Evolutionary conservation across 2,113 vertebrate species (phyloP).

Genomic region (Hydrolagus affinis): DNA sequence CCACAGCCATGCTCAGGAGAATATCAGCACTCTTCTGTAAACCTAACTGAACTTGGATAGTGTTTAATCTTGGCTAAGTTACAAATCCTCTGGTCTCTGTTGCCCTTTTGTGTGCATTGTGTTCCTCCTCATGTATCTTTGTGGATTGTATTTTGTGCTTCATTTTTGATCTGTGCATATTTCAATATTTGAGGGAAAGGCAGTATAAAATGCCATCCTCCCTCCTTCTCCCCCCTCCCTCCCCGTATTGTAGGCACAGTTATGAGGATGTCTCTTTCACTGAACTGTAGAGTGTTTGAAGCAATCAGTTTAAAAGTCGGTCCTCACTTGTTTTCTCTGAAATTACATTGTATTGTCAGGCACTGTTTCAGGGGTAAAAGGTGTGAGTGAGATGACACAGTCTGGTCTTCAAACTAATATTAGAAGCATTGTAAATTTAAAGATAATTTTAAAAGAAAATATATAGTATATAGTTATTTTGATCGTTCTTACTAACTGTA

Average conservation of each 20-base stretch:
- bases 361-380: conserved; percentile 99
- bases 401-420: conserved; percentile 94
- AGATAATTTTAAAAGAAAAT: conserved; percentile 95
- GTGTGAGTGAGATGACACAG: conserved; percentile 95
- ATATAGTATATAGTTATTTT: conserved; percentile 97
- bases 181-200: conserved; percentile 50
- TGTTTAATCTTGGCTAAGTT: conserved; percentile 66
- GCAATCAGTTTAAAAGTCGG: conserved; percentile 80
- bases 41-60: conserved; percentile 35
- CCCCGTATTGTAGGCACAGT: conserved; percentile 90
- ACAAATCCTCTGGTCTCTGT: conserved; percentile 71
- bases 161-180: conserved; percentile 63
- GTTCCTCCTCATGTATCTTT: conserved; percentile 84
- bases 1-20: no score
- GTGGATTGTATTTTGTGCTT: conserved; percentile 80
- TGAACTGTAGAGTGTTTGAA: conserved; percentile 97
- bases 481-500: conserved; percentile 98
- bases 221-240: conserved; percentile 31
- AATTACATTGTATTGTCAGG: conserved; percentile 93
- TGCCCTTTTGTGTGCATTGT: conserved; percentile 72
- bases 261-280: conserved; percentile 98
- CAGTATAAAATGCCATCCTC: conserved; percentile 56
- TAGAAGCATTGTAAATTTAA: conserved; percentile 87
- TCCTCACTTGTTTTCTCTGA: conserved; percentile 90
- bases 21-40: no score